Conservation (phyloP, 1,140 invertebrate species). For the Brachionus asplanchnoidis region DNA sequence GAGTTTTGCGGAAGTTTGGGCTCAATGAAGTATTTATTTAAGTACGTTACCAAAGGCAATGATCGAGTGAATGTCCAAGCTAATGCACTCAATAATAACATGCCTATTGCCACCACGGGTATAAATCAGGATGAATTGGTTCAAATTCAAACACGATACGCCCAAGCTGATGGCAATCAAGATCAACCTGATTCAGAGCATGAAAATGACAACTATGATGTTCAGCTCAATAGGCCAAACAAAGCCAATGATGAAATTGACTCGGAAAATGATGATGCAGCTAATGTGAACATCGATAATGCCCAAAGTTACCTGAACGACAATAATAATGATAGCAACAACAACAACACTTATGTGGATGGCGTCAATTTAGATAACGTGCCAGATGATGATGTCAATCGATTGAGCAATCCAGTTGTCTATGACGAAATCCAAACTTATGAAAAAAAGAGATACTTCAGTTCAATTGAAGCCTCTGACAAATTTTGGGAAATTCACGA, state of each 20-base stretch:
- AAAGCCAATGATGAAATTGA: too few species aligned
- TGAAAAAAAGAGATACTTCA: not conserved
- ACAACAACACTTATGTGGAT: not conserved
- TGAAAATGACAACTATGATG: not conserved
- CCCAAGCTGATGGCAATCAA: not conserved
- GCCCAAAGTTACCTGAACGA: too few species aligned
- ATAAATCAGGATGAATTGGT: not conserved
- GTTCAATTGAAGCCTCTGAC: not conserved
- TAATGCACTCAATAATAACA: not conserved
- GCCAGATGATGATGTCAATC: too few species aligned
- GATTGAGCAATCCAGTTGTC: not conserved
- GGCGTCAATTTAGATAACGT: not conserved
- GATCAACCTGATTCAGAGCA: not conserved
- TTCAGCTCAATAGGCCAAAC: too few species aligned
- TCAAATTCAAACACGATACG: too few species aligned
- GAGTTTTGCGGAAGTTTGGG: not conserved
- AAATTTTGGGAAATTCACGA: not conserved
- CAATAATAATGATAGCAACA: not conserved
- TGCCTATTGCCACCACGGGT: not conserved
- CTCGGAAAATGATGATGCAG: too few species aligned
- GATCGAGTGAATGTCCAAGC: not conserved
- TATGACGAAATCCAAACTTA: not conserved
- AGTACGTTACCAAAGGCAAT: too few species aligned
- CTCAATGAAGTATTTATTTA: too few species aligned
- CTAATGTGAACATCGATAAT: not conserved